Conservation (phyloP, 1,140 invertebrate genomes). For the Aphelenchoides avenae region DNA sequence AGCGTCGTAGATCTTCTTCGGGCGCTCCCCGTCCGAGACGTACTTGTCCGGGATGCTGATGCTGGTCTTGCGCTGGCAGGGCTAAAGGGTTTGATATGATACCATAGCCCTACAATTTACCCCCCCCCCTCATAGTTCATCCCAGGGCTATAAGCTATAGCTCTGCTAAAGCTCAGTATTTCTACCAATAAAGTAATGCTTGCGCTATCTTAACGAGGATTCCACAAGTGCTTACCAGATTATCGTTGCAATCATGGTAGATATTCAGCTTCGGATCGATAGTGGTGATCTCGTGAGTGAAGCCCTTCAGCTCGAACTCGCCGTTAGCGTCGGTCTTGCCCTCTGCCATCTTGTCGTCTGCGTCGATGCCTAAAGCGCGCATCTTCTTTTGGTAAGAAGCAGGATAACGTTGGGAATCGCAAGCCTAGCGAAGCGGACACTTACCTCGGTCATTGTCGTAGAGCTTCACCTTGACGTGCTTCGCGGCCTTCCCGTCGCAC, state of each 20-base stretch:
- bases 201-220: neutral
- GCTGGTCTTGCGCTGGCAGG: slow-evolving; percentile 50
- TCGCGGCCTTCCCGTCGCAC: slow-evolving; percentile 34
- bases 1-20: slow-evolving; percentile 44
- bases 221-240: neutral
- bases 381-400: neutral
- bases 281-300: slow-evolving; percentile 46
- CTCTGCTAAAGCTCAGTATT: neutral
- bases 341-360: slow-evolving; percentile 29
- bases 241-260: slow-evolving; percentile 52
- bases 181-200: neutral
- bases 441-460: slow-evolving; percentile 46
- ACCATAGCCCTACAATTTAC: slow-evolving; percentile 10
- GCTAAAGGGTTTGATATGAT: slow-evolving; percentile 21
- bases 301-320: slow-evolving; percentile 44
- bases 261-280: slow-evolving; percentile 57
- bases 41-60: slow-evolving; percentile 55
- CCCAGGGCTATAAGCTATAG: neutral
- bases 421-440: neutral
- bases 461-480: slow-evolving; percentile 39
- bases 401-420: neutral
- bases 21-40: slow-evolving; percentile 39
- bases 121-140: neutral
- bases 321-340: slow-evolving; percentile 40
- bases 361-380: slow-evolving; percentile 20